Base-by-base conservation (phyloP, 1,140 invertebrate species). In the Oedothorax gibbosus region DNA sequence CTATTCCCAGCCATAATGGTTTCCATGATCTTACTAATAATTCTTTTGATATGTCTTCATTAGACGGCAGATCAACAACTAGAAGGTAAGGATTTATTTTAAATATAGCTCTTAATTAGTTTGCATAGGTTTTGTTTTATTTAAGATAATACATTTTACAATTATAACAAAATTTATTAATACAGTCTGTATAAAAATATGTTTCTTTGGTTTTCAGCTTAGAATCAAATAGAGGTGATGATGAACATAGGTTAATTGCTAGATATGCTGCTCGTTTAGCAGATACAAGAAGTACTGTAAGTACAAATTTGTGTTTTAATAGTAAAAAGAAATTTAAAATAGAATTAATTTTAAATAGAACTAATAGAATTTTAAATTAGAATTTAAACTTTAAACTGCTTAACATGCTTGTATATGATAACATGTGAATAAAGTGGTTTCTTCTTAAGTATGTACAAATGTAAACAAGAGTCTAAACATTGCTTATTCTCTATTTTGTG, bases 241-340 rank as follows among this genome's bases (percentile, higher is more conserved):
- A 99, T 90, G 98, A 99, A 90, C 98, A 99, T 90, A 93, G 96
- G 86, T 92, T 99, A 79, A 99, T 99, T 89, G 98, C 98, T 60
- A 92, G 97, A 87, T 99, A 99, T 91, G 96, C 98, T 20, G 96
- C 97, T 11, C 92, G 96, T 88, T 91, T 99, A 72, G 97, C 97
- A 15, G 95, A 98, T 91, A 94, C 94, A 85, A 92, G 94, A 89
- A 94, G 95, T 87, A 94, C 95, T 91, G 95, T 96, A 91, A 93
- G 93, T 92, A 60, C 20, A 18, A 60, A 60, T 60, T 60, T 60
- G 12, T 1, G 12, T 60, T 60, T 60, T 60, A 60, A 60, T 14
- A 60, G n/a, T 60, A 60, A 14, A 18, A 14, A 60, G n/a, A 35
- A 35, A 14, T 7, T 14, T 6, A 14, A 7, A 60, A 60, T 60